phyloP scores from a whole-genome alignment of 2,888 invertebrate genomes.

The Eristalis intricaria region DNA sequence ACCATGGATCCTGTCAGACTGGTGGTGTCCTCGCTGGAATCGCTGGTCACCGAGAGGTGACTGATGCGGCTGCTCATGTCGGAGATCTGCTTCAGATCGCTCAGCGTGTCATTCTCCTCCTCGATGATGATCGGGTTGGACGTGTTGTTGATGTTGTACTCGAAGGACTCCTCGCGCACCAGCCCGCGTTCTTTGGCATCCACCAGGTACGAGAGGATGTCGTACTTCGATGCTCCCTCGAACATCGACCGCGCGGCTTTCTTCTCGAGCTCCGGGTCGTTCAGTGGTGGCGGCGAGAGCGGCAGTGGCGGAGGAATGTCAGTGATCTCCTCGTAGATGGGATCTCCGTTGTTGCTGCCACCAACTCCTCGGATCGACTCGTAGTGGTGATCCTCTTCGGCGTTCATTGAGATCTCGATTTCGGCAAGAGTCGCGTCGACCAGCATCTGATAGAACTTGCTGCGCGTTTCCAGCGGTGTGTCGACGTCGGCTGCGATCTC shows the following conservation, averaged over 20 bases:
- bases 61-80: constrained; percentile 87
- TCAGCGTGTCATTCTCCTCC: constrained; percentile 84
- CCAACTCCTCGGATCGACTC: constrained; percentile 84
- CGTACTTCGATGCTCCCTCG: constrained; percentile 92
- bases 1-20: constrained; percentile 83
- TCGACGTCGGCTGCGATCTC: constrained; percentile 84
- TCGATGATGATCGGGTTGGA: constrained; percentile 82
- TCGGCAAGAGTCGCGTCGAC: constrained; percentile 87
- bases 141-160: constrained; percentile 84
- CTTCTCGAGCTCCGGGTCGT: constrained; percentile 87
- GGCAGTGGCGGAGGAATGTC: constrained; percentile 91
- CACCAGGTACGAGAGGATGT: constrained; percentile 93
- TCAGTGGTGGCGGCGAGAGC: constrained; percentile 88
- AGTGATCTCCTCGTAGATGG: constrained; percentile 89
- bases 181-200: constrained; percentile 91
- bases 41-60: constrained; percentile 90
- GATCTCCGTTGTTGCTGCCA: constrained; percentile 82
- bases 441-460: constrained; percentile 88
- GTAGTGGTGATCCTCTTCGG: constrained; percentile 87
- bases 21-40: constrained; percentile 90
- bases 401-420: constrained; percentile 85
- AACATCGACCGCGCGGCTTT: constrained; percentile 86
- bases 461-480: constrained; percentile 82
- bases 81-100: constrained; percentile 80
- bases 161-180: constrained; percentile 87